Conservation (phyloP, 1,140 invertebrate genomes). For the Drosophila littoralis region DNA sequence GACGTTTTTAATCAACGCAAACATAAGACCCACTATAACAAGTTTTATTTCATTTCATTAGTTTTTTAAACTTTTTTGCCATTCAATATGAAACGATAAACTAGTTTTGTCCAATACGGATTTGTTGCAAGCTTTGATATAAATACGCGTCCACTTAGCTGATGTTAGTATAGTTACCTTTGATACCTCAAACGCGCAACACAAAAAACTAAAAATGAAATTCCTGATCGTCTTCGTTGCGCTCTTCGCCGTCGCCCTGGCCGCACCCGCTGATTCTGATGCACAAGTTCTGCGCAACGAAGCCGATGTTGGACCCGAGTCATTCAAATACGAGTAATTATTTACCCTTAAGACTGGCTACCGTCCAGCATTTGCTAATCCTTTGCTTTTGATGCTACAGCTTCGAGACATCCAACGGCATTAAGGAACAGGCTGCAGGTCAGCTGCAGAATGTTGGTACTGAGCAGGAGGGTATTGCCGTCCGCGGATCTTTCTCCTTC, state of each 20-base stretch:
- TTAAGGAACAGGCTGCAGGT: constrained; percentile 77
- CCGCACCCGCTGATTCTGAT: neutral
- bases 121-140: neutral
- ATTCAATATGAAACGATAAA: constrained; percentile 9
- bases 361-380: neutral
- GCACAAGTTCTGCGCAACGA: constrained; percentile 2
- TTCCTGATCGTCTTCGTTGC: constrained; percentile 56
- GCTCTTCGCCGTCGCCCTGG: constrained; percentile 48
- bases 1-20: constrained; percentile 3
- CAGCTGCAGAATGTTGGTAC: constrained; percentile 10
- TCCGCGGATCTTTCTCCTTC: constrained; percentile 50
- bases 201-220: constrained; percentile 57
- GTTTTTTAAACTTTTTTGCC: neutral
- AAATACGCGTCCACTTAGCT: constrained; percentile 5
- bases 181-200: constrained; percentile 35
- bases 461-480: constrained; percentile 56
- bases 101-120: constrained; percentile 4
- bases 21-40: constrained; percentile 1
- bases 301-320: constrained; percentile 78
- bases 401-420: constrained; percentile 89
- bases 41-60: neutral
- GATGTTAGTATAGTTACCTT: constrained; percentile 28
- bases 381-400: constrained; percentile 55
- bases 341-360: neutral
- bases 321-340: constrained; percentile 4